phyloP scores from a whole-genome alignment of 1,140 invertebrate genomes.

The Euborellia annulipes region DNA sequence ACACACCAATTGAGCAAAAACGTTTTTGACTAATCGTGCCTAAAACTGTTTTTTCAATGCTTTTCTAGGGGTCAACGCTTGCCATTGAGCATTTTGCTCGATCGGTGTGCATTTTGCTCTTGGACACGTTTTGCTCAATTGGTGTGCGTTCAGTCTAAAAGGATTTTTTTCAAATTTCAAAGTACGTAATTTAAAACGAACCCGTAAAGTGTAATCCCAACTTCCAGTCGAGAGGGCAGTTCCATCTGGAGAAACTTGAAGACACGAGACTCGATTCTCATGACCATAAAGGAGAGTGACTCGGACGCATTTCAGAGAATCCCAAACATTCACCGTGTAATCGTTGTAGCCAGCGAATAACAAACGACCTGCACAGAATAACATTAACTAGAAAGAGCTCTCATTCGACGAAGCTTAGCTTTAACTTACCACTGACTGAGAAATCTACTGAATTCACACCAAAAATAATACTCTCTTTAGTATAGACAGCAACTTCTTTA shows the following conservation, averaged over 20 bases:
- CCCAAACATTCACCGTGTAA: slow-evolving; percentile 98
- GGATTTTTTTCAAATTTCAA: too few relatives aligned
- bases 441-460: slow-evolving; percentile 97
- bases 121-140: too few relatives aligned
- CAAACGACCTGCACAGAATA: slow-evolving; percentile 49
- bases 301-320: slow-evolving; percentile 84
- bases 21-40: too few relatives aligned
- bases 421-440: slow-evolving; percentile 70
- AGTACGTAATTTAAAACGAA: slow-evolving; percentile 30
- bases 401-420: too few relatives aligned
- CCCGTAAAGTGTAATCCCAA: slow-evolving; percentile 93
- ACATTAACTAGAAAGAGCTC: not conserved
- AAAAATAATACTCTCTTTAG: slow-evolving; percentile 96
- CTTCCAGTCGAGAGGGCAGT: slow-evolving; percentile 93
- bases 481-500: slow-evolving; percentile 91
- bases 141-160: too few relatives aligned
- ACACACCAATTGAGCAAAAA: too few relatives aligned
- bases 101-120: too few relatives aligned
- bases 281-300: slow-evolving; percentile 91
- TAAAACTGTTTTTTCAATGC: too few relatives aligned
- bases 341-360: slow-evolving; percentile 98
- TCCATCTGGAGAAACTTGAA: slow-evolving; percentile 93
- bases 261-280: slow-evolving; percentile 91
- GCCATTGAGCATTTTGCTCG: too few relatives aligned
- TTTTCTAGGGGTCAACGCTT: too few relatives aligned